A percentile compares a stretch with the other conserved stretches of the same genome.
Conservation (phyloP, 2,797 vertebrate genomes). For the Coregonus suidteri region DNA sequence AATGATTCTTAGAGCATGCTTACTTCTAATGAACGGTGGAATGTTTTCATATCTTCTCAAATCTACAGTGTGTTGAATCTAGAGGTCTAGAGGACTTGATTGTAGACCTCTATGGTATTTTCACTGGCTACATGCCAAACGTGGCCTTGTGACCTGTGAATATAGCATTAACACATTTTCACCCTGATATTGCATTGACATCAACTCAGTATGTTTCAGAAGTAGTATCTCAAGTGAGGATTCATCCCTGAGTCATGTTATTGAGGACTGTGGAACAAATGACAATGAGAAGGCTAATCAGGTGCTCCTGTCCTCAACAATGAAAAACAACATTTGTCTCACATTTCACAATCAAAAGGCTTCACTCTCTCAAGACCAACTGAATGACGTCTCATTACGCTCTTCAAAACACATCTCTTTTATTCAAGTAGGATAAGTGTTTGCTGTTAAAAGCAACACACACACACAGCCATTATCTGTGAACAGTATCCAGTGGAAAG, state of each 20-base stretch:
- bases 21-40: too few species aligned
- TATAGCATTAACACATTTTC: too few species aligned
- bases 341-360: slow-evolving; percentile 22
- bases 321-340: slow-evolving; percentile 35
- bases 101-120: too few species aligned
- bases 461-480: slow-evolving; percentile 41
- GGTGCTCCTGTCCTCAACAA: slow-evolving; percentile 31
- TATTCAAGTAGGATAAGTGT: slow-evolving; percentile 37
- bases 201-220: too few species aligned
- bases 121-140: too few species aligned
- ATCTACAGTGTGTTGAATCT: too few species aligned
- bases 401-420: slow-evolving; percentile 52
- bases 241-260: neutral
- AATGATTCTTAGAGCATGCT: too few species aligned
- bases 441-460: slow-evolving; percentile 41
- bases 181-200: too few species aligned
- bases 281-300: slow-evolving; percentile 19
- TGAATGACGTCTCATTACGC: slow-evolving; percentile 48
- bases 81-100: too few species aligned
- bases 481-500: slow-evolving; percentile 43
- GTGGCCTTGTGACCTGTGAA: too few species aligned
- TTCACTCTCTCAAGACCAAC: slow-evolving; percentile 27
- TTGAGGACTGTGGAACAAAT: neutral
- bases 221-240: too few species aligned
- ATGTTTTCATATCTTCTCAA: too few species aligned